These are phyloP conservation scores for Malurus cyaneus DNA, from an alignment of 2,113 vertebrate genomes.

Conservation along the genomic window DNA sequence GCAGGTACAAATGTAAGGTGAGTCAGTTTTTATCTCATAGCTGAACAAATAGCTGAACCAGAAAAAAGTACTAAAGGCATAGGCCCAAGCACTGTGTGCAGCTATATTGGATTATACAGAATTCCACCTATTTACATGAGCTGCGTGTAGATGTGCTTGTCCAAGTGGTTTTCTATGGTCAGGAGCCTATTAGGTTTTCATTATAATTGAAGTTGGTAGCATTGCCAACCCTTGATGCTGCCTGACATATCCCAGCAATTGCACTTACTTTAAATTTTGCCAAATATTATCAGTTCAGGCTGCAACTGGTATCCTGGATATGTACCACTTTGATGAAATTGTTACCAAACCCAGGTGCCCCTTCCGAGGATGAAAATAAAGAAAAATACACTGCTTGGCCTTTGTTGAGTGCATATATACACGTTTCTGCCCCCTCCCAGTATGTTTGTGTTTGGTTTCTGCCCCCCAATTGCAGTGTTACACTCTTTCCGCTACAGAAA, in stretches of 20 bases:
- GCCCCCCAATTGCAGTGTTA: background rate
- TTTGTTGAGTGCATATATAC: background rate
- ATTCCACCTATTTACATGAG: background rate
- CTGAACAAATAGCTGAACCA: background rate
- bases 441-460: background rate
- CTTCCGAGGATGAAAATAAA: background rate
- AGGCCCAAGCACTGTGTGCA: background rate
- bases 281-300: background rate
- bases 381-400: background rate
- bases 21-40: background rate
- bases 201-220: background rate
- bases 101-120: background rate
- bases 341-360: background rate
- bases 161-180: background rate
- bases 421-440: accelerated
- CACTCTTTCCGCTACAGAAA: slow-evolving; percentile 19
- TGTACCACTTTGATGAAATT: background rate
- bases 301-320: background rate
- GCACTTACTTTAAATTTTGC: background rate
- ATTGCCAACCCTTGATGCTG: background rate
- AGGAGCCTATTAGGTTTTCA: background rate
- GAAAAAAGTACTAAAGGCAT: background rate
- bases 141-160: background rate
- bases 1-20: background rate
- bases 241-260: background rate